phyloP scores from a whole-genome alignment of 2,797 vertebrate genomes.

The Acanthurus leucopareius region DNA sequence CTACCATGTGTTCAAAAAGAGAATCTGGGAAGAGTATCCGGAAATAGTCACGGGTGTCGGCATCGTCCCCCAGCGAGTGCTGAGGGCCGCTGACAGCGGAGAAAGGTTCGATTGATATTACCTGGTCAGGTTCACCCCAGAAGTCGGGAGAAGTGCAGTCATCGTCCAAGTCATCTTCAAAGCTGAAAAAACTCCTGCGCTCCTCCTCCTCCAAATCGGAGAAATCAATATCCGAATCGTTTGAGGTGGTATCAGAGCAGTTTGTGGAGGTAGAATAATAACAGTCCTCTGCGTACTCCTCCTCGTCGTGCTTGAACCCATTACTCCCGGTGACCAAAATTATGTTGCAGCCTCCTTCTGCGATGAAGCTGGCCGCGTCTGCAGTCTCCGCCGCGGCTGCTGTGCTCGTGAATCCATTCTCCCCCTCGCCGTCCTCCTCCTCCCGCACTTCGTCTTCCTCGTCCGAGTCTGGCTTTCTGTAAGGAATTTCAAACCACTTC shows the following conservation, averaged over 20 bases:
- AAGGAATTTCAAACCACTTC: conserved; percentile 90
- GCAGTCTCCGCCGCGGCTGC: conserved; percentile 78
- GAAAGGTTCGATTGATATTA: conserved; percentile 87
- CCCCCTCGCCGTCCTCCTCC: conserved; percentile 75
- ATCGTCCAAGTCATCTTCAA: conserved; percentile 82
- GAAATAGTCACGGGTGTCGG: conserved; percentile 91
- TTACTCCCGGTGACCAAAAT: conserved; percentile 88
- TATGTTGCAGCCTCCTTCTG: conserved; percentile 88
- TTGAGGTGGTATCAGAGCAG: conserved; percentile 87
- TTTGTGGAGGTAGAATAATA: conserved; percentile 86
- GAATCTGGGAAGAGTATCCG: conserved; percentile 91
- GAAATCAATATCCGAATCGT: conserved; percentile 91
- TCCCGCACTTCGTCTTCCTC: conserved; percentile 80
- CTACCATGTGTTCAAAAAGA: conserved; percentile 91
- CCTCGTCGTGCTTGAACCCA: conserved; percentile 87
- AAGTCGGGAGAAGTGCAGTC: conserved; percentile 87
- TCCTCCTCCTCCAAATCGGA: conserved; percentile 90
- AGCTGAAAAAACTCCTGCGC: conserved; percentile 85
- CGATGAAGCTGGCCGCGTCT: conserved; percentile 84
- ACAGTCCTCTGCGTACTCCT: conserved; percentile 85
- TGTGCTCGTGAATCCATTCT: conserved; percentile 74
- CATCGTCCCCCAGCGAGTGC: conserved; percentile 89
- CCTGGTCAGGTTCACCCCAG: conserved; percentile 90
- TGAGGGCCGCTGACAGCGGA: conserved; percentile 86
- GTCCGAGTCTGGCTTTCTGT: conserved; percentile 87